phyloP scores from a whole-genome alignment of 2,888 invertebrate genomes.

The Lasioglossum vierecki region DNA sequence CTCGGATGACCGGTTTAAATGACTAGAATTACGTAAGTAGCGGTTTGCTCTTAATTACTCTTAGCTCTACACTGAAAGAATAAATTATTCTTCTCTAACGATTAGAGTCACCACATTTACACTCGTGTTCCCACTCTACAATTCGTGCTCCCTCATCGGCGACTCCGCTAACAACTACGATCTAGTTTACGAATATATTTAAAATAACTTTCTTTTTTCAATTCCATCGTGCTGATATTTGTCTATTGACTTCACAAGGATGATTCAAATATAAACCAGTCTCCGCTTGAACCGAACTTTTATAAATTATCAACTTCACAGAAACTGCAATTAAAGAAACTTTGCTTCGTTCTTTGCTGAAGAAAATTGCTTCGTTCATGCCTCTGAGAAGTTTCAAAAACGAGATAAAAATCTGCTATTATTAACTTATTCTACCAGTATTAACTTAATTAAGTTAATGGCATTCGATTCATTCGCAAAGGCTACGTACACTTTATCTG shows the following conservation, averaged over 20 bases:
- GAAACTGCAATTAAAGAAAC: not conserved
- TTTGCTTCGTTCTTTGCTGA: no score
- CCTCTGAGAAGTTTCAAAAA: not conserved
- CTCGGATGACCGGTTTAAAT: conserved; percentile 13
- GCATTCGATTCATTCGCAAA: not conserved
- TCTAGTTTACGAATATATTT: conserved; percentile 10
- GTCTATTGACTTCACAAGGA: not conserved
- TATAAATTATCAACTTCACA: not conserved
- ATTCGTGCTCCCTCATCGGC: no score
- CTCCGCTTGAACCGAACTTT: not conserved
- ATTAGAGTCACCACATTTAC: not conserved
- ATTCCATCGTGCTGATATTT: conserved; percentile 38
- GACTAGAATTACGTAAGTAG: conserved; percentile 27
- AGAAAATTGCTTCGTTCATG: not conserved
- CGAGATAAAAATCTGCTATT: not conserved
- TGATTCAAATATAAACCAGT: not conserved
- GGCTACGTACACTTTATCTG: not conserved
- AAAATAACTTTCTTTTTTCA: conserved; percentile 30
- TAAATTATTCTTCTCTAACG: conserved; percentile 23
- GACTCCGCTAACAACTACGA: not conserved
- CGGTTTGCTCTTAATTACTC: not conserved
- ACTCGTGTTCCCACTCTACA: no score
- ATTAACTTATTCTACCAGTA: no score
- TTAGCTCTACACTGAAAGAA: conserved; percentile 35
- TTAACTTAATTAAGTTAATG: not conserved